phyloP scores from a whole-genome alignment of 2,888 invertebrate species.

The Theretra japonica region DNA sequence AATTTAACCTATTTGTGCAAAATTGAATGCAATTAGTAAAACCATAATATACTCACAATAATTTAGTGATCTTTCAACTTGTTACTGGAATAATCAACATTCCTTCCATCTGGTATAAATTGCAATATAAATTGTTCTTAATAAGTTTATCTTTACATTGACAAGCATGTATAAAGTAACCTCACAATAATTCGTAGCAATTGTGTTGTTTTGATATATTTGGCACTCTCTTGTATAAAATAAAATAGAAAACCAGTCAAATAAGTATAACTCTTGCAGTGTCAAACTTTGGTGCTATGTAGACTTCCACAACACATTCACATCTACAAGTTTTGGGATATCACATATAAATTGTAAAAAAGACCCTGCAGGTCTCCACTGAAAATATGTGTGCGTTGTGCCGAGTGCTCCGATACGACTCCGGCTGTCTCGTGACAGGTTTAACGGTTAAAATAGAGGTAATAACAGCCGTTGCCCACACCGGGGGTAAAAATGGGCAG shows the following conservation, averaged over 20 bases:
- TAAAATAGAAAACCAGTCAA: too few species aligned
- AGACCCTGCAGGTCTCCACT: conserved; percentile 45
- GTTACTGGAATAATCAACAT: too few species aligned
- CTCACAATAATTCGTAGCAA: too few species aligned
- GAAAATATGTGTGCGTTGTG: conserved; percentile 30
- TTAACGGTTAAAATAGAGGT: conserved; percentile 36
- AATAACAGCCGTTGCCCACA: conserved; percentile 32
- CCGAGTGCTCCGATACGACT: background rate
- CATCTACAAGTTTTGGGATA: conserved; percentile 33
- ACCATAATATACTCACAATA: too few species aligned
- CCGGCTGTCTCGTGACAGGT: conserved; percentile 29
- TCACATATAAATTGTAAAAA: conserved; percentile 29
- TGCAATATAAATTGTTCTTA: too few species aligned
- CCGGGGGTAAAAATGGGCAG: conserved; percentile 39
- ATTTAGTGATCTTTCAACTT: too few species aligned
- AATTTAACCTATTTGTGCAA: too few species aligned
- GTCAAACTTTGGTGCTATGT: background rate
- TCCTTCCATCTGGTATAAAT: too few species aligned
- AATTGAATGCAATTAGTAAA: too few species aligned
- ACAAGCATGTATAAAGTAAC: too few species aligned
- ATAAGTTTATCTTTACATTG: too few species aligned
- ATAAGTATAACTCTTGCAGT: background rate
- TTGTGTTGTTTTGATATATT: background rate
- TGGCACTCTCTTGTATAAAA: background rate
- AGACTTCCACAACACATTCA: conserved; percentile 34